A percentile compares a stretch with the other conserved stretches of the same genome.
phyloP scores from a whole-genome alignment of 2,888 invertebrate species.

The Tenthredo distinguenda region DNA sequence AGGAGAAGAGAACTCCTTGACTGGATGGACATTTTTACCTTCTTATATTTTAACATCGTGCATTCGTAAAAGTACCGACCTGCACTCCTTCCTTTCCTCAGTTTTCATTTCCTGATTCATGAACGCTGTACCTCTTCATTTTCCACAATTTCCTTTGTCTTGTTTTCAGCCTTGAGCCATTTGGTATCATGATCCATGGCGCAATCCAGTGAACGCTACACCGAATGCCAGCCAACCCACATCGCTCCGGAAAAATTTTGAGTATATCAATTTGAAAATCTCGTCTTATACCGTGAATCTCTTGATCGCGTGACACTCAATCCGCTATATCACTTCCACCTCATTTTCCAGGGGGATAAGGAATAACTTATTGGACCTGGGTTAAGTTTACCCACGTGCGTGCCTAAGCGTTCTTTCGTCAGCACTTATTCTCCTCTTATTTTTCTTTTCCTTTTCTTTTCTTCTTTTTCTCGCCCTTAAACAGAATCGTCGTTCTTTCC shows the following conservation, averaged over 20 bases:
- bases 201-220: background rate
- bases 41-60: background rate
- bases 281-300: background rate
- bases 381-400: conserved; percentile 12
- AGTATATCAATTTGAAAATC: conserved; percentile 8
- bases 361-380: conserved; percentile 33
- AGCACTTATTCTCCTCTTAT: conserved; percentile 44
- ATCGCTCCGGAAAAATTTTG: background rate
- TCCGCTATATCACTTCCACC: conserved; percentile 26
- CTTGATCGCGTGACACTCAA: conserved; percentile 32
- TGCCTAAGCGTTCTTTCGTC: conserved; percentile 46
- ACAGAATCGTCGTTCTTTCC: conserved; percentile 10
- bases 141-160: background rate
- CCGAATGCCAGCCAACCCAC: background rate
- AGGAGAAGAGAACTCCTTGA: conserved; percentile 21
- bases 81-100: background rate
- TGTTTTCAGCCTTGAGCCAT: background rate
- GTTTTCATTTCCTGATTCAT: background rate
- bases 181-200: background rate
- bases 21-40: background rate
- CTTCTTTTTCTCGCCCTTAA: conserved; percentile 22
- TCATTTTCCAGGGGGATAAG: conserved; percentile 34
- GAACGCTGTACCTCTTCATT: background rate
- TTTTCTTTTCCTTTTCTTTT: background rate
- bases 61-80: background rate